Conservation (phyloP, 92 coral and sea anemone species). For the Porites divaricata region DNA sequence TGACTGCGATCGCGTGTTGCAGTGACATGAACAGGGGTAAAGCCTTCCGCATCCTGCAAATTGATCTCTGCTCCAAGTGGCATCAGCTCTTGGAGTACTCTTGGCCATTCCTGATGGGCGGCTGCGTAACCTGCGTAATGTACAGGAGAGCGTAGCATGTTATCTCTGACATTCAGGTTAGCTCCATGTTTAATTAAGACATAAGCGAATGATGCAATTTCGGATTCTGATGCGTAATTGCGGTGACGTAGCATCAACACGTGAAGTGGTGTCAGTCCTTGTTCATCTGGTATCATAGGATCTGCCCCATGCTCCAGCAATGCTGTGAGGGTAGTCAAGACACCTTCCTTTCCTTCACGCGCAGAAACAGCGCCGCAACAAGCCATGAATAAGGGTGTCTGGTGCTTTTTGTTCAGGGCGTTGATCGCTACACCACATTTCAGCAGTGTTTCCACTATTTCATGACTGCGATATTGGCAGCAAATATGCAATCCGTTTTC, state of each 20-base stretch:
- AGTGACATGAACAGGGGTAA: slow-evolving; percentile 43
- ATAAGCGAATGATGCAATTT: slow-evolving; percentile 16
- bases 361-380: slow-evolving; percentile 1
- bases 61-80: slow-evolving; percentile 42
- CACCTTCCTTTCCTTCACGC: slow-evolving; percentile 3
- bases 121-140: slow-evolving; percentile 48
- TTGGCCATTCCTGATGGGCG: slow-evolving; percentile 17
- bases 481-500: slow-evolving; percentile 51
- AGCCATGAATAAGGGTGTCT: slow-evolving; percentile 54
- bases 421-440: slow-evolving; percentile 45
- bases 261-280: slow-evolving; percentile 47
- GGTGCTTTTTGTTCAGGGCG: slow-evolving; percentile 38
- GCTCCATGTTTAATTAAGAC: slow-evolving; percentile 39
- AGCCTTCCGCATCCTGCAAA: slow-evolving; percentile 51
- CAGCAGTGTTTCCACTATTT: slow-evolving; percentile 54
- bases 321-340: slow-evolving; percentile 22
- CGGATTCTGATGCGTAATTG: slow-evolving; percentile 8
- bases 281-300: slow-evolving; percentile 37
- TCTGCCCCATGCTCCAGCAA: slow-evolving; percentile 44
- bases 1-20: slow-evolving; percentile 21
- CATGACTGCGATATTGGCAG: slow-evolving; percentile 19
- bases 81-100: slow-evolving; percentile 9
- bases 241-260: slow-evolving; percentile 25
- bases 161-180: slow-evolving; percentile 29
- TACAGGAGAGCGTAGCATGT: slow-evolving; percentile 54